phyloP scores from a whole-genome alignment of 92 coral and sea anemone species.

The Nematostella vectensis region DNA sequence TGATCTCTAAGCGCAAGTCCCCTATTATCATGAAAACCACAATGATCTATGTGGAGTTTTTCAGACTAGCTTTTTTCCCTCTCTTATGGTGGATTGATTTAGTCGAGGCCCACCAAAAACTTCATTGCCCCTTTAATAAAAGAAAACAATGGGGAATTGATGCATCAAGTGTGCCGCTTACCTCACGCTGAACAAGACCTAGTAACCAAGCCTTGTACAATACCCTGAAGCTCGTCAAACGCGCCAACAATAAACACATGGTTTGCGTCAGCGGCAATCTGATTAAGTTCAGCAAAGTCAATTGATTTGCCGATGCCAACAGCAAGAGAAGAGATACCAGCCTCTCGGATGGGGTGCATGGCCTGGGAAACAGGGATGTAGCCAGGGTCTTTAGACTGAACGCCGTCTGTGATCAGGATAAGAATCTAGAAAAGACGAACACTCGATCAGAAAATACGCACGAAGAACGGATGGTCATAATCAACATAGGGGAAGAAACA shows the following conservation, averaged over 20 bases:
- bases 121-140: too few species aligned
- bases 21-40: too few species aligned
- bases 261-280: constrained; percentile 52
- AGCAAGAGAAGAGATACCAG: constrained; percentile 62
- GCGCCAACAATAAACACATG: constrained; percentile 49
- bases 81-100: too few species aligned
- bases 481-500: too few species aligned
- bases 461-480: too few species aligned
- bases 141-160: too few species aligned
- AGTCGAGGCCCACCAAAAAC: too few species aligned
- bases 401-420: constrained; percentile 74
- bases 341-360: constrained; percentile 55
- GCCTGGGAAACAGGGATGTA: constrained; percentile 47
- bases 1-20: too few species aligned
- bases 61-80: too few species aligned
- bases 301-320: constrained; percentile 69
- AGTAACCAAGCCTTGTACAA: constrained; percentile 54
- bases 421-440: constrained; percentile 35
- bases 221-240: constrained; percentile 51
- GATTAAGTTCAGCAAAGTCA: constrained; percentile 49
- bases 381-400: constrained; percentile 66
- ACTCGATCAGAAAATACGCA: too few species aligned
- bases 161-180: constrained; percentile 1
- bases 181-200: constrained; percentile 46
- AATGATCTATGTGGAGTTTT: too few species aligned